Conservation (phyloP, 2,113 vertebrate genomes). For the Podarcis raffonei region DNA sequence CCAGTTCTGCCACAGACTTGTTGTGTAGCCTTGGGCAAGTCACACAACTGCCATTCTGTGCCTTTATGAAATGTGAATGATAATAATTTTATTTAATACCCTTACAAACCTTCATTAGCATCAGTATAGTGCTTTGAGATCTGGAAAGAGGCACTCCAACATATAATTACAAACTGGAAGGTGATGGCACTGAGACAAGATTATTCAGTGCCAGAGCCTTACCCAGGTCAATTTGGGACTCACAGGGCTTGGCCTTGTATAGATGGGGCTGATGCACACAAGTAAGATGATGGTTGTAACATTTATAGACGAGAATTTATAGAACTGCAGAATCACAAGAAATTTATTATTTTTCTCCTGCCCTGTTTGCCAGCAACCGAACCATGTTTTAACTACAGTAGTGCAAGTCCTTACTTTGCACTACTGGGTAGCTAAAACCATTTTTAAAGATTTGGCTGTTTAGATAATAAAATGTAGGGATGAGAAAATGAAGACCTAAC, state of each 20-base stretch:
- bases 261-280: not conserved
- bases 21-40: not conserved
- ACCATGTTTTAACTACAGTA: not conserved
- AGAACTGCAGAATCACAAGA: not conserved
- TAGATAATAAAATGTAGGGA: not conserved
- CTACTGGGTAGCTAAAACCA: not conserved
- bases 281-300: not conserved
- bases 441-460: not conserved
- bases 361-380: not conserved
- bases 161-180: not conserved
- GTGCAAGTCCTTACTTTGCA: not conserved
- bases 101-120: slow-evolving; percentile 4
- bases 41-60: not conserved
- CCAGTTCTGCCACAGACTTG: not conserved
- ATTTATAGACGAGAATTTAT: not conserved
- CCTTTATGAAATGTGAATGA: not conserved
- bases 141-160: not conserved
- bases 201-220: not conserved
- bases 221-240: not conserved
- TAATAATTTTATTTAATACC: slow-evolving; percentile 2
- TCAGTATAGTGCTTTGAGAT: slow-evolving; percentile 1
- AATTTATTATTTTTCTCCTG: not conserved
- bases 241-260: not conserved
- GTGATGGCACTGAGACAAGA: not conserved
- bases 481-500: not conserved